Evolutionary conservation across 2,797 vertebrate species (phyloP), one percentile per base, ranked within the genome.

Genomic region (Lacerta agilis): DNA sequence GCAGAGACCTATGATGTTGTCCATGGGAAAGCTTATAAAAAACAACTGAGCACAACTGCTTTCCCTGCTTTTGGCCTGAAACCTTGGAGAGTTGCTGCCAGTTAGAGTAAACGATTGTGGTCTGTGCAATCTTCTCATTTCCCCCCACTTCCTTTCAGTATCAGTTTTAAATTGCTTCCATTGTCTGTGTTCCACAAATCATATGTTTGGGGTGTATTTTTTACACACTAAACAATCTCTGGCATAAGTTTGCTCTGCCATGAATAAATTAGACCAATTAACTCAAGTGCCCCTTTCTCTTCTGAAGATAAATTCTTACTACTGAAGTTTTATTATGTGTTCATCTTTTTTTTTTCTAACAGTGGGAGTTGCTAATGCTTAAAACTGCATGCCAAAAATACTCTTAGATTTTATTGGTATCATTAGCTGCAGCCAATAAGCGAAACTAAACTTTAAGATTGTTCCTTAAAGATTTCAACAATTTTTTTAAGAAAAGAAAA

Each of bases 211-310:
- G 49, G 20, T n/a, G 6, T 0, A 64, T 64, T 33, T 77, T 27
- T 20, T 75, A 43, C 75, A 61, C 43, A 43, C 58, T 64, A 85
- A 88, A 41, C 84, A 61, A 64, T 78, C 36, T 64, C 13, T 43
- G 23, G 49, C 66, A 55, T 45, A 79, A 29, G 45, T 78, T 20
- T 73, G 55, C 67, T 33, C 75, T 10, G 43, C 49, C 38, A 8
- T 72, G 84, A 82, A 82, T 86, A 86, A 78, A 72, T 84, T 84
- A 78, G 58, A 6, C 61, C 64, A 79, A n/a, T 88, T 87, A 78
- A 78, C 25, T 87, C 73, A 25, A 69, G 23, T 38, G 13, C 72
- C 20, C 58, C 38, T 13, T 86, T 33, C 15, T 69, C 79, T 18
- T 85, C 33, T 45, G 85, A 23, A 66, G 49, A 83, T 61, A 45